Evolutionary conservation across 2,113 vertebrate species (phyloP).

Genomic region (Toxostoma redivivum): DNA sequence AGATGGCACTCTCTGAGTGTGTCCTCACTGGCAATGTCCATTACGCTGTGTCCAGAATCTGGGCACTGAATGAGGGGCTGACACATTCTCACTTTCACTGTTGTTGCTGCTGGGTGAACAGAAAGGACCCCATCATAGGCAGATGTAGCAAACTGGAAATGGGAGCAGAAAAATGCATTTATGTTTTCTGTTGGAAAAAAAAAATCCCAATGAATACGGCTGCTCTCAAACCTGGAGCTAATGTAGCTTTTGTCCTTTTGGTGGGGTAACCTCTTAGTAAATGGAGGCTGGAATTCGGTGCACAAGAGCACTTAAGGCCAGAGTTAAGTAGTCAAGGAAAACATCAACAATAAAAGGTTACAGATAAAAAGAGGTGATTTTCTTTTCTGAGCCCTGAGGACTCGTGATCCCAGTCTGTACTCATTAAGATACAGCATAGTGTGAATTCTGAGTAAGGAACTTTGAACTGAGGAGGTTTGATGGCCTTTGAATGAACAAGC

Average conservation of each 20-base stretch:
- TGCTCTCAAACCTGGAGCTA: neutral
- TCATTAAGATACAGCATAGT: neutral
- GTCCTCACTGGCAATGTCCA: neutral
- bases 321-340: neutral
- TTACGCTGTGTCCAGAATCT: neutral
- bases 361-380: neutral
- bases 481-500: neutral
- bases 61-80: neutral
- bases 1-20: neutral
- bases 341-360: neutral
- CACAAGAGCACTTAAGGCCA: neutral
- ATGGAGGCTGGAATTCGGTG: neutral
- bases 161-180: neutral
- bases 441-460: neutral
- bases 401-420: neutral
- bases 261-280: neutral
- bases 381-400: neutral
- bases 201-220: fast-evolving
- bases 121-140: neutral
- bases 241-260: neutral
- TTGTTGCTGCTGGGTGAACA: neutral
- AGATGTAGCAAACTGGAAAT: neutral
- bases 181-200: neutral
- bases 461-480: neutral
- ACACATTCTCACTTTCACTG: neutral